Conservation (phyloP, 2,113 vertebrate genomes). For the Poicephalus meyeri region DNA sequence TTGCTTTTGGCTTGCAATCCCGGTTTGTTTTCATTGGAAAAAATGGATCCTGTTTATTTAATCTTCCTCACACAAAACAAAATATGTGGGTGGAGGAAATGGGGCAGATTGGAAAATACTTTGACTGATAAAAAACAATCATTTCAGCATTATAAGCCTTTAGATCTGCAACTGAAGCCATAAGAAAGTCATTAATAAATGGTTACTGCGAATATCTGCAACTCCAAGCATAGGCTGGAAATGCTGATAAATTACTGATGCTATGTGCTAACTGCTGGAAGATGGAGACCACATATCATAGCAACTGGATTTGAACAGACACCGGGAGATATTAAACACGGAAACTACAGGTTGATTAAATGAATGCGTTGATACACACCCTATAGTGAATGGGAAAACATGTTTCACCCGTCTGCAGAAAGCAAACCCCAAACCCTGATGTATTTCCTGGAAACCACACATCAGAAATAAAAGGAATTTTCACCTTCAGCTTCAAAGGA, state of each 20-base stretch:
- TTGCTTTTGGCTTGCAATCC: neutral
- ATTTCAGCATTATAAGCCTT: neutral
- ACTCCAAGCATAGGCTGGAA: neutral
- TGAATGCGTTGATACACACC: neutral
- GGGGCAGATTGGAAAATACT: constrained; percentile 37
- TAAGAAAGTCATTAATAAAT: constrained; percentile 8
- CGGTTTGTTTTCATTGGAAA: constrained; percentile 19
- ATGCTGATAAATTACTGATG: neutral
- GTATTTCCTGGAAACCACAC: neutral
- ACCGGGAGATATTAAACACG: neutral
- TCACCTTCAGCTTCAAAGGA: neutral
- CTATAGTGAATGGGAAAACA: neutral
- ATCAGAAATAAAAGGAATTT: neutral
- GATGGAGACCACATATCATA: neutral
- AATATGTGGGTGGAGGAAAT: constrained; percentile 45
- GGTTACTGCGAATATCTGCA: neutral
- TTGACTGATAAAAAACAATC: constrained; percentile 10
- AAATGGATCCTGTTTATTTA: constrained; percentile 38
- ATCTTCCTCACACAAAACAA: constrained; percentile 28
- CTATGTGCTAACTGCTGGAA: neutral
- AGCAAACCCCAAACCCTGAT: neutral
- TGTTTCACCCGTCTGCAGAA: neutral
- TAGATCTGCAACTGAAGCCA: neutral
- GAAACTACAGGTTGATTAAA: neutral
- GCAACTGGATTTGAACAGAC: neutral